Evolutionary conservation across 2,797 vertebrate genomes (phyloP).

Genomic region (Peromyscus eremicus): DNA sequence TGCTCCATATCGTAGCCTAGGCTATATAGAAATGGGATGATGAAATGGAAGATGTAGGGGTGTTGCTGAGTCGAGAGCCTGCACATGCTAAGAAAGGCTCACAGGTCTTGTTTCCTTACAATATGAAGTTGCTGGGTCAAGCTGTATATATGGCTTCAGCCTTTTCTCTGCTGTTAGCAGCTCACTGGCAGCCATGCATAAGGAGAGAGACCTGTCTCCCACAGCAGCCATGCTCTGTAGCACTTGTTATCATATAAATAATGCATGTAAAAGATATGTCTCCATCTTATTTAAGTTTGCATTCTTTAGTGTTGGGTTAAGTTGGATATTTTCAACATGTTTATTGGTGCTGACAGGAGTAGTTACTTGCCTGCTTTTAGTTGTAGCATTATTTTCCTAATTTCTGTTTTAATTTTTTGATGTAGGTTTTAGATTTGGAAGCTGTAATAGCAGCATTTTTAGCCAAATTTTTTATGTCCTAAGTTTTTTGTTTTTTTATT

Average conservation of each 20-base stretch:
- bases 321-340: background rate
- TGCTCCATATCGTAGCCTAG: background rate
- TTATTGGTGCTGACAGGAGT: background rate
- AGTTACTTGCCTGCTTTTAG: background rate
- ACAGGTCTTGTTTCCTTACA: background rate
- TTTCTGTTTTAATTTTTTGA: background rate
- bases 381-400: background rate
- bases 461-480: constrained; percentile 30
- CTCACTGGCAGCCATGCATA: background rate
- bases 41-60: background rate
- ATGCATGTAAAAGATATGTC: background rate
- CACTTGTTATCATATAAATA: constrained; percentile 17
- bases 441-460: background rate
- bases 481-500: constrained; percentile 10
- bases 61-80: background rate
- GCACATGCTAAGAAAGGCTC: background rate
- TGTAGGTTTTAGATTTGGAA: constrained; percentile 30
- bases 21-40: background rate
- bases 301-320: constrained; percentile 19
- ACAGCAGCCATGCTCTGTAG: background rate
- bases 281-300: constrained; percentile 16
- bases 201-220: background rate
- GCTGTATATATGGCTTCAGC: background rate
- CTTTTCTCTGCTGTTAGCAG: background rate
- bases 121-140: constrained; percentile 30